phyloP scores from a whole-genome alignment of 2,888 invertebrate species.

The Epistrophe grossulariae region DNA sequence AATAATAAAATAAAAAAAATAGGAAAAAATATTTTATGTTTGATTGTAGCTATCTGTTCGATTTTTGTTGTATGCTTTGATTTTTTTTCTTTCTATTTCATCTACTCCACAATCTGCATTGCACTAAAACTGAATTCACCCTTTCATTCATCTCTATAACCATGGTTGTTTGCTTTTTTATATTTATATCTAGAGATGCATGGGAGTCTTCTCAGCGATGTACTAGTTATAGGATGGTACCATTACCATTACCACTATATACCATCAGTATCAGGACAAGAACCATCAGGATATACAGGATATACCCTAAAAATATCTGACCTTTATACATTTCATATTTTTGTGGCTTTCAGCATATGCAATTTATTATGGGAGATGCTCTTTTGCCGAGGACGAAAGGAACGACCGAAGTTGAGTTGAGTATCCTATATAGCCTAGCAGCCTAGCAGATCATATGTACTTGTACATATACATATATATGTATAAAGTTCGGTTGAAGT shows the following conservation, averaged over 20 bases:
- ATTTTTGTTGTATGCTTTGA: neutral
- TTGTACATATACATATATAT: neutral
- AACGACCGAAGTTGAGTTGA: neutral
- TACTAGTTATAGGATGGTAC: neutral
- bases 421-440: neutral
- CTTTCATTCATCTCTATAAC: conserved; percentile 51
- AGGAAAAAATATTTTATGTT: conserved; percentile 21
- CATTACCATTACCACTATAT: neutral
- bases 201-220: neutral
- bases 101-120: conserved; percentile 34
- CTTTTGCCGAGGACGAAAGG: conserved; percentile 7
- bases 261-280: conserved; percentile 8
- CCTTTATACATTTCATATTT: conserved; percentile 72
- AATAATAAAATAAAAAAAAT: conserved; percentile 10
- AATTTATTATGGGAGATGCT: conserved; percentile 71
- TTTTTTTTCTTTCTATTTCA: conserved; percentile 16
- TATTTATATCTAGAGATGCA: neutral
- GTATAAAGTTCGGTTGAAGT: conserved; percentile 51
- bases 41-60: conserved; percentile 12
- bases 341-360: conserved; percentile 73
- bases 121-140: conserved; percentile 47
- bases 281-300: conserved; percentile 30
- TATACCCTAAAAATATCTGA: conserved; percentile 55
- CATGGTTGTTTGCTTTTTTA: conserved; percentile 48
- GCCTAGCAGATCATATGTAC: conserved; percentile 45